phyloP scores from a whole-genome alignment of 2,797 vertebrate species.

The Aplochiton taeniatus region DNA sequence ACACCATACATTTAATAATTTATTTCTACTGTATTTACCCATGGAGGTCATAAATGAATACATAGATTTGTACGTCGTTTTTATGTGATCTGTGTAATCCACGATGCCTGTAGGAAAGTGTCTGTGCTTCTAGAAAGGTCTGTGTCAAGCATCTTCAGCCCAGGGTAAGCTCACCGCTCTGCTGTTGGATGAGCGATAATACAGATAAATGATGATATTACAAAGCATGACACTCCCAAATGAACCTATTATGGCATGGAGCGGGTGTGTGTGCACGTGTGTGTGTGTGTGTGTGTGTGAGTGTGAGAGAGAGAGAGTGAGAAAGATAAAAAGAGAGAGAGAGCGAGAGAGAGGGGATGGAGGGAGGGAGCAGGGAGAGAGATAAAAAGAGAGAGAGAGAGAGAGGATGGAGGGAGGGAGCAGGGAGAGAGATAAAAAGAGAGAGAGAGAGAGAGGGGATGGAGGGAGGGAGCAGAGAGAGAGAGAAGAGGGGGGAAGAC shows the following conservation, averaged over 20 bases:
- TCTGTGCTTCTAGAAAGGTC: too few species aligned
- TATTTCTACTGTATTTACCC: too few species aligned
- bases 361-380: background rate
- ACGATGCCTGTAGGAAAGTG: too few species aligned
- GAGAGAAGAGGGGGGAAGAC: conserved; percentile 20
- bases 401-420: background rate
- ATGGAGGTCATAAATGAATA: too few species aligned
- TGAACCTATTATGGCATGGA: conserved; percentile 89
- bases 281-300: conserved; percentile 21
- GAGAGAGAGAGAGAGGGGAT: background rate
- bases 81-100: too few species aligned
- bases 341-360: background rate
- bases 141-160: too few species aligned
- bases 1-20: too few species aligned
- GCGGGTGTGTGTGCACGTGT: conserved; percentile 39
- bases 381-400: background rate
- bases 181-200: conserved; percentile 85
- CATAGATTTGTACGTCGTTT: too few species aligned
- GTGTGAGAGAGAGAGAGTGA: background rate
- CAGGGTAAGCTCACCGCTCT: too few species aligned
- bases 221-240: conserved; percentile 89
- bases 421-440: background rate
- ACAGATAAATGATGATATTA: conserved; percentile 92
- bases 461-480: conserved; percentile 21
- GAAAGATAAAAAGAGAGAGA: background rate